phyloP scores from a whole-genome alignment of 1,140 invertebrate species.

The Pachypeltis micranthus region DNA sequence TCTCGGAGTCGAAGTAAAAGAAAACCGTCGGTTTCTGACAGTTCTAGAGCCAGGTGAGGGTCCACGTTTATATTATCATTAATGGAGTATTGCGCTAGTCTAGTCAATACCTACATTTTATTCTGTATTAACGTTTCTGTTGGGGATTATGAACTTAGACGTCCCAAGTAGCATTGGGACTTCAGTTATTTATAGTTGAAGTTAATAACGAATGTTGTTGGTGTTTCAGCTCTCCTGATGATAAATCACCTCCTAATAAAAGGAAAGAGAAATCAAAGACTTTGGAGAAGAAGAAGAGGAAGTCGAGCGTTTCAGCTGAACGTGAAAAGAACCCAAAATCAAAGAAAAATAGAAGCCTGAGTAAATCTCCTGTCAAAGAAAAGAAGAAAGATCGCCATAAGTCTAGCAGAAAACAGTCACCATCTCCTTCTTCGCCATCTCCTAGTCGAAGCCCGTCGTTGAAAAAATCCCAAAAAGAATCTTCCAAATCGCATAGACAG shows the following conservation, averaged over 20 bases:
- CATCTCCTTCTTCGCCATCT: neutral
- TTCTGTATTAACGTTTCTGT: too few species aligned
- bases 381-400: neutral
- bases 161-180: too few species aligned
- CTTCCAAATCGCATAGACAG: too few species aligned
- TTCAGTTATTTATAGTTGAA: too few species aligned
- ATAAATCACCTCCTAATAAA: slow-evolving; percentile 15
- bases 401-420: neutral
- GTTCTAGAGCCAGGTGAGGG: slow-evolving; percentile 20
- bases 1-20: neutral
- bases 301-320: neutral
- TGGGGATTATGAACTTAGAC: too few species aligned
- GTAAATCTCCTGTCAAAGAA: neutral
- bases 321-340: neutral
- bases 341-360: neutral
- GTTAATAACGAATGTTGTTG: neutral
- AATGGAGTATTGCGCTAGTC: too few species aligned
- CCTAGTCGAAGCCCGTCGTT: neutral
- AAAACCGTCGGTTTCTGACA: slow-evolving; percentile 15
- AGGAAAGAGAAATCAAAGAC: slow-evolving; percentile 14
- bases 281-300: slow-evolving; percentile 12
- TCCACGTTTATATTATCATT: too few species aligned
- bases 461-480: neutral
- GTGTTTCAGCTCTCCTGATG: slow-evolving; percentile 20
- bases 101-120: too few species aligned